These are phyloP conservation scores for Nowickia ferox DNA, from an alignment of 2,888 invertebrate species.

Conservation along the genomic window DNA sequence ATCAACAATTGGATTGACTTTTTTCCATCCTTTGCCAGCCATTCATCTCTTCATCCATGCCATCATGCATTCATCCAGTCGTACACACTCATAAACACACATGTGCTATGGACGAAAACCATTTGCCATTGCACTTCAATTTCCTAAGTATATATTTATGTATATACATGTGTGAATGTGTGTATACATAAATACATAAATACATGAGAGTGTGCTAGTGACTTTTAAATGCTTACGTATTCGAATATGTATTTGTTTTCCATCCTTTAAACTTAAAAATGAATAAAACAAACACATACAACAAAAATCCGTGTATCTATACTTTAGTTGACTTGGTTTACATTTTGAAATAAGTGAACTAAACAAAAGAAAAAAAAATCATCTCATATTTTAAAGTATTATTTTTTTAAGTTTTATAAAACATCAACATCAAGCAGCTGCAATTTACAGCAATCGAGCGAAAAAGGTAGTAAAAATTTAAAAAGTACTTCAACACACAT, in stretches of 20 bases:
- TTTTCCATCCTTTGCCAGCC: slow-evolving; percentile 36
- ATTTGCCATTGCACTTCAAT: slow-evolving; percentile 57
- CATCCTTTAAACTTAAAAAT: slow-evolving; percentile 45
- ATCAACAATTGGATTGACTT: slow-evolving; percentile 62
- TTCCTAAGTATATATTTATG: background rate
- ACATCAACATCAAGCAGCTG: slow-evolving; percentile 48
- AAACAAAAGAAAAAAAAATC: slow-evolving; percentile 25
- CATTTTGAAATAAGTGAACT: slow-evolving; percentile 56
- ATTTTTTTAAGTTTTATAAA: slow-evolving; percentile 22
- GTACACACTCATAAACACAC: slow-evolving; percentile 26
- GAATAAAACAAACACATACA: slow-evolving; percentile 38
- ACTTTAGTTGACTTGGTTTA: slow-evolving; percentile 67
- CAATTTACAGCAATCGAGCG: slow-evolving; percentile 53
- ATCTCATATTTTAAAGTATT: slow-evolving; percentile 10
- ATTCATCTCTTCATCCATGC: slow-evolving; percentile 3
- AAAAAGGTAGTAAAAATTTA: slow-evolving; percentile 26
- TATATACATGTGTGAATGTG: background rate
- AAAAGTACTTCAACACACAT: background rate
- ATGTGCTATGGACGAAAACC: slow-evolving; percentile 36
- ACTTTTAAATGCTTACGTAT: background rate
- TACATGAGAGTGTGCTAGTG: background rate
- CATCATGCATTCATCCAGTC: slow-evolving; percentile 5
- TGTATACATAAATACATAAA: background rate
- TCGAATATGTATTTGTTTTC: background rate
- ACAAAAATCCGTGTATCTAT: slow-evolving; percentile 45